phyloP scores from a whole-genome alignment of 2,113 vertebrate species.

The Vimba vimba region DNA sequence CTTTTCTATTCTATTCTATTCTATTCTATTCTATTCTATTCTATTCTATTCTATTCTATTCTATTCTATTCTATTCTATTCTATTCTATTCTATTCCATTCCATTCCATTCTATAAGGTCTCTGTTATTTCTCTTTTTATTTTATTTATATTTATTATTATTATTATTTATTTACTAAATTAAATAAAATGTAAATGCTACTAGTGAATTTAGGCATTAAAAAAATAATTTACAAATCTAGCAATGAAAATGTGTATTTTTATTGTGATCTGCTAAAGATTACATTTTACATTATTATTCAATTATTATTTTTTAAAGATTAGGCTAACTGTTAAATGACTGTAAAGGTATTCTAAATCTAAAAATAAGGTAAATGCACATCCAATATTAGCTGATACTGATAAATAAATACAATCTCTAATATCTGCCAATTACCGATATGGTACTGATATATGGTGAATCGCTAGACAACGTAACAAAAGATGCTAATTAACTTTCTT shows the following conservation, averaged over 20 bases:
- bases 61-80: background rate
- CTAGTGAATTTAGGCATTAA: background rate
- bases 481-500: slow-evolving; percentile 9
- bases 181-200: background rate
- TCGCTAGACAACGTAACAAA: background rate
- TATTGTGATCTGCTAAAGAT: background rate
- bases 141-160: background rate
- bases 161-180: background rate
- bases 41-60: background rate
- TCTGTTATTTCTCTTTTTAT: background rate
- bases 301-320: background rate
- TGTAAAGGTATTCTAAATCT: background rate
- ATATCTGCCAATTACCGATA: background rate
- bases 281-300: background rate
- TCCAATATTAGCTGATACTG: background rate
- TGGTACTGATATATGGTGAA: background rate
- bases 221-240: background rate
- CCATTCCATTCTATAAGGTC: background rate
- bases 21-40: background rate
- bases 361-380: background rate
- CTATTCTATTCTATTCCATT: background rate
- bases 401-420: background rate
- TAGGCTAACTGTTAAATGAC: background rate
- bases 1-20: background rate
- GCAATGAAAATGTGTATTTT: background rate